Percentiles rank a stretch among this genome's conserved stretches.
These are phyloP conservation scores for Battus philenor DNA, from an alignment of 1,140 invertebrate species.

Conservation along the genomic window DNA sequence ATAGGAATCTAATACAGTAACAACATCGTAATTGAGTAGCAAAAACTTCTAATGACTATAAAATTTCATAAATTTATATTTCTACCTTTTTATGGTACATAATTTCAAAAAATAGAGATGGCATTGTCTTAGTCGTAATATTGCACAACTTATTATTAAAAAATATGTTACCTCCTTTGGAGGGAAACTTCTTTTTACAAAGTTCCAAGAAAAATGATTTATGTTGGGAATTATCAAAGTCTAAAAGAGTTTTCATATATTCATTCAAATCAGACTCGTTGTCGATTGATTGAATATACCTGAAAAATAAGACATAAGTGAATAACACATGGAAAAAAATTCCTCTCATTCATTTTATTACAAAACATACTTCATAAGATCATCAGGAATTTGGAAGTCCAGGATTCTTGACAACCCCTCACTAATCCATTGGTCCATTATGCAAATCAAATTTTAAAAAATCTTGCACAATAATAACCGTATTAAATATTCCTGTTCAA, in stretches of 20 bases:
- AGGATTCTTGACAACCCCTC: constrained; percentile 77
- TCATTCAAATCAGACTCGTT: constrained; percentile 82
- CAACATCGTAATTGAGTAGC: too few relatives aligned
- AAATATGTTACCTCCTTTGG: constrained; percentile 32
- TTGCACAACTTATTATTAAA: too few relatives aligned
- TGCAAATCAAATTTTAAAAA: too few relatives aligned
- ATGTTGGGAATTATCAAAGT: constrained; percentile 80
- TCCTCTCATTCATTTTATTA: too few relatives aligned
- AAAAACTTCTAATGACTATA: too few relatives aligned
- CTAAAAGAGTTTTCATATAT: constrained; percentile 81
- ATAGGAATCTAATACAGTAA: too few relatives aligned
- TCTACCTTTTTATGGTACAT: too few relatives aligned
- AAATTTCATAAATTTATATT: too few relatives aligned
- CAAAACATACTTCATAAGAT: constrained; percentile 81
- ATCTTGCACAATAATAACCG: too few relatives aligned
- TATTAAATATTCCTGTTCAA: too few relatives aligned
- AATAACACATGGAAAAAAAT: constrained; percentile 14
- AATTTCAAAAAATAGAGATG: too few relatives aligned
- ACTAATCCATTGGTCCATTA: constrained; percentile 78
- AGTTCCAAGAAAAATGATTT: constrained; percentile 80
- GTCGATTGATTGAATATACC: constrained; percentile 80
- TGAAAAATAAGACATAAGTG: constrained; percentile 38
- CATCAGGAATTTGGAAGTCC: constrained; percentile 79
- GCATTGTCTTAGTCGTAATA: too few relatives aligned
- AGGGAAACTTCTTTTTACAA: constrained; percentile 73